A percentile compares a stretch with the other conserved stretches of the same genome.
phyloP scores from a whole-genome alignment of 2,888 invertebrate species.

The Bhutanitis thaidina region DNA sequence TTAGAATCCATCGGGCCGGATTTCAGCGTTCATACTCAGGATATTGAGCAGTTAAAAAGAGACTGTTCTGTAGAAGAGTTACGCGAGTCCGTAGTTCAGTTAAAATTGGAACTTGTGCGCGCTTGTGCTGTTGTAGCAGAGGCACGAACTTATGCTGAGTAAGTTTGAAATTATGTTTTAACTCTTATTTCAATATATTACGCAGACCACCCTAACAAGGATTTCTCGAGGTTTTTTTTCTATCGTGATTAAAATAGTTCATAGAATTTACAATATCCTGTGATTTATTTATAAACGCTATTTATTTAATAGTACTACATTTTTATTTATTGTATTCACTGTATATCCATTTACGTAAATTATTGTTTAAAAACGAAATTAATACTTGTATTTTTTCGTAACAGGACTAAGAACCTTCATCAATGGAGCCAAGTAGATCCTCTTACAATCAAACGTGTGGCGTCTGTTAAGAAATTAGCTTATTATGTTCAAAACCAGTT shows the following conservation, averaged over 20 bases:
- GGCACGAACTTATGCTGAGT: constrained; percentile 68
- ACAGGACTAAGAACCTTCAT: constrained; percentile 57
- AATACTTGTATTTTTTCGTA: neutral
- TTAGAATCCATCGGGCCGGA: constrained; percentile 49
- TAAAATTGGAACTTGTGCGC: constrained; percentile 66
- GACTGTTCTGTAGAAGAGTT: constrained; percentile 62
- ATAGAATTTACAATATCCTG: no score
- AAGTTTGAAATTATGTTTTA: constrained; percentile 28
- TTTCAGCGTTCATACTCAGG: constrained; percentile 41
- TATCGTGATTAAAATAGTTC: no score
- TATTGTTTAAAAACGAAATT: no score
- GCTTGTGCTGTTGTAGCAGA: constrained; percentile 69
- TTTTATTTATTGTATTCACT: no score
- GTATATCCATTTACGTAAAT: no score
- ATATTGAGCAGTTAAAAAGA: constrained; percentile 50
- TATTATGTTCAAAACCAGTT: constrained; percentile 88
- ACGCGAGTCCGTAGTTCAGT: constrained; percentile 53
- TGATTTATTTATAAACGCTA: no score
- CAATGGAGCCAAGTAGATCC: constrained; percentile 81
- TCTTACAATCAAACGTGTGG: constrained; percentile 82
- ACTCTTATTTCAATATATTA: no score
- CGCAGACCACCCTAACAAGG: no score
- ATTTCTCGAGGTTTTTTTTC: no score
- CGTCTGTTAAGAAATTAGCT: constrained; percentile 83
- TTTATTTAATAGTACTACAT: no score